Conservation (phyloP, 2,113 vertebrate species). For the Trogon melanurus region DNA sequence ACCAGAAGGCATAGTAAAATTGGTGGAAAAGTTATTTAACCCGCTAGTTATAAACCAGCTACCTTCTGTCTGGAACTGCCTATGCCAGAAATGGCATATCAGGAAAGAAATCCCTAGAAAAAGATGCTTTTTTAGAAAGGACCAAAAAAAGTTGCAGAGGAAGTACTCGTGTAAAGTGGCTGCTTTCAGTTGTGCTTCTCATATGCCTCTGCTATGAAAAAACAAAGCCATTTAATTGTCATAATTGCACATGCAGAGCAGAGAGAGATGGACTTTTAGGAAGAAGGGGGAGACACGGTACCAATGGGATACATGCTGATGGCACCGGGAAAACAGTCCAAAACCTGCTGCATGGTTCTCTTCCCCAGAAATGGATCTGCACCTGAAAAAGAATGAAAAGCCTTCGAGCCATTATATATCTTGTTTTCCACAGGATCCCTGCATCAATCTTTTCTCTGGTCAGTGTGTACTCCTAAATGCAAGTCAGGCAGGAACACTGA, state of each 20-base stretch:
- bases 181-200: neutral
- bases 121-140: neutral
- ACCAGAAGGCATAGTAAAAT: neutral
- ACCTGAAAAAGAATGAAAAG: neutral
- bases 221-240: neutral
- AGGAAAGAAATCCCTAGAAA: neutral
- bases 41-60: neutral
- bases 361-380: neutral
- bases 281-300: neutral
- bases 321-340: neutral
- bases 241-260: neutral
- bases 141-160: neutral
- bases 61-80: neutral
- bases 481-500: neutral
- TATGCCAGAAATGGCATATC: neutral
- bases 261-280: neutral
- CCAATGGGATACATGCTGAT: rapidly evolving
- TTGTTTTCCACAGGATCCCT: neutral
- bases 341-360: neutral
- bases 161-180: neutral
- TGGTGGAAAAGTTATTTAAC: neutral
- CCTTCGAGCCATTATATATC: neutral
- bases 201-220: neutral
- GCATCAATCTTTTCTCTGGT: neutral
- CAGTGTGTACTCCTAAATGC: neutral